Evolutionary conservation across 1,140 invertebrate genomes (phyloP).

Genomic region (Helicoverpa zea): DNA sequence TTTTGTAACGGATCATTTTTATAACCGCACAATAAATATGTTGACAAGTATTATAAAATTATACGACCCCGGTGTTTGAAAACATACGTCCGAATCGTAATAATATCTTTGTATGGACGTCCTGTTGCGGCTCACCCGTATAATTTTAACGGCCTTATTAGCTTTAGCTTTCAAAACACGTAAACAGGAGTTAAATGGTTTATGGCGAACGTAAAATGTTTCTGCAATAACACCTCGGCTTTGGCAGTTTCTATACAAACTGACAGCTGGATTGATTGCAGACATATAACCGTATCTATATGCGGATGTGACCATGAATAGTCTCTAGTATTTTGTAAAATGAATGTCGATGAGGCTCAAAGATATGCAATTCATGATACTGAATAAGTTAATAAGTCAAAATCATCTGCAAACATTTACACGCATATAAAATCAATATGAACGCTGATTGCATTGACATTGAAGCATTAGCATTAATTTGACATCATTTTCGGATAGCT

Average conservation of each 20-base stretch:
- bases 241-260: slow-evolving; percentile 18
- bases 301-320: background rate
- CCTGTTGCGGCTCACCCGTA: slow-evolving; percentile 68
- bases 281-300: background rate
- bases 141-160: slow-evolving; percentile 79
- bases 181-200: slow-evolving; percentile 72
- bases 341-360: background rate
- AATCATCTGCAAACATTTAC: background rate
- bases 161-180: slow-evolving; percentile 71
- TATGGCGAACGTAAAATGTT: slow-evolving; percentile 69
- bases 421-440: background rate
- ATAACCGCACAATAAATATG: slow-evolving; percentile 50
- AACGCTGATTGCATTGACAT: background rate
- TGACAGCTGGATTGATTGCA: slow-evolving; percentile 1
- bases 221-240: slow-evolving; percentile 52
- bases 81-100: slow-evolving; percentile 67
- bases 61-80: slow-evolving; percentile 71
- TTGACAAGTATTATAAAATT: slow-evolving; percentile 69
- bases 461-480: slow-evolving; percentile 4
- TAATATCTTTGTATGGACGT: slow-evolving; percentile 63
- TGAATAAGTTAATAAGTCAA: background rate
- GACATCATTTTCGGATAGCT: background rate
- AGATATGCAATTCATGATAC: background rate
- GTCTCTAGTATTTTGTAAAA: background rate
- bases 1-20: background rate